Base-by-base conservation (phyloP, 2,113 vertebrate species). In the Xiphophorus maculatus region DNA sequence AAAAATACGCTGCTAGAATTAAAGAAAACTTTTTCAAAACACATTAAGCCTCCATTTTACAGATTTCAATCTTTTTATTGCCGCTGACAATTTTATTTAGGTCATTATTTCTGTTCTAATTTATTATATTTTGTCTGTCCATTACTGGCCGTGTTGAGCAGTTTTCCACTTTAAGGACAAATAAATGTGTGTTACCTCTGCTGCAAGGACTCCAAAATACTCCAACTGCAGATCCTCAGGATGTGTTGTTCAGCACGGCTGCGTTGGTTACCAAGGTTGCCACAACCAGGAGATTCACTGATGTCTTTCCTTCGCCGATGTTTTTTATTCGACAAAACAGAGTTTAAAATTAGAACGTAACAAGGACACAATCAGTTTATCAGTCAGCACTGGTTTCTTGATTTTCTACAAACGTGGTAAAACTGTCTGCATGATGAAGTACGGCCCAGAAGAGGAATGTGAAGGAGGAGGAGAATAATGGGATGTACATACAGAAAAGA, bases 331-430 rank as follows among this genome's bases (percentile, higher is more conserved):
- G 4, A 62, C 8, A 48, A 12, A 29, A 22, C 40, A 4, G 19
- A 69, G 54, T 69, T 63, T 33, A 27, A 51, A 27, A 54, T 48
- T 0, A 40, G 65, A 68, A 61, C 25, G 54, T n/a, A 60, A 25
- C 66, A 32, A 71, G 58, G 33, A 30, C 66, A 70, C 28, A 22
- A 28, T 63, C 61, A 64, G 58, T 62, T n/a, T 70, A 58, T 79
- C 72, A 74, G 66, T 85, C 84, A 82, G 85, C 82, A 87, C 74
- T 84, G 79, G 76, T 90, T 93, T 92, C 89, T 87, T 91, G 48
- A 69, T 89, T 91, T 88, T 91, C 66, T 92, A 89, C 81, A 91
- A 91, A 92, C 76, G 82, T 90, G 91, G 86, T 85, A 89, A 92
- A 91, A 87, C 77, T 66, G 81, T 75, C 74, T 70, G 71, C 35